A percentile compares a stretch with the other conserved stretches of the same genome.
Evolutionary conservation across 2,113 vertebrate species (phyloP).

Genomic region (Ailuropoda melanoleuca): DNA sequence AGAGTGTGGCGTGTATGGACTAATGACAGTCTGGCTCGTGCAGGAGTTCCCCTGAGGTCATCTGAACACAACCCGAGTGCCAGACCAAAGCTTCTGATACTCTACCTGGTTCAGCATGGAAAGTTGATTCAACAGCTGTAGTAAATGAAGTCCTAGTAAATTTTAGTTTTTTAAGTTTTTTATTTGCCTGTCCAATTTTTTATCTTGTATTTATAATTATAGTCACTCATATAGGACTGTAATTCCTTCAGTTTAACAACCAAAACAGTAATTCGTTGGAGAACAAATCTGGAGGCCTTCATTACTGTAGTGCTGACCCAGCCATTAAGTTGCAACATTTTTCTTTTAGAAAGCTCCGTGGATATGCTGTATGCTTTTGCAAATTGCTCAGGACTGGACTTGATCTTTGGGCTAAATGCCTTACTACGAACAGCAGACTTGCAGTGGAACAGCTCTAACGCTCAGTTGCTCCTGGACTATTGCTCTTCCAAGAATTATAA

Average conservation of each 20-base stretch:
- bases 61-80: background rate
- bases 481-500: slow-evolving; percentile 86
- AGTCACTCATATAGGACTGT: background rate
- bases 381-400: slow-evolving; percentile 89
- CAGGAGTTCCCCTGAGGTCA: background rate
- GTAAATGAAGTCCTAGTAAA: background rate
- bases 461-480: slow-evolving; percentile 88
- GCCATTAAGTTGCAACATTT: background rate
- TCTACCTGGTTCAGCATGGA: background rate
- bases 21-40: background rate
- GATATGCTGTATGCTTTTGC: slow-evolving; percentile 92
- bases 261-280: background rate
- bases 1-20: background rate
- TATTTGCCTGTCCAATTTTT: background rate
- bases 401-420: slow-evolving; percentile 96
- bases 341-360: slow-evolving; percentile 85
- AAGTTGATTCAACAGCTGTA: background rate
- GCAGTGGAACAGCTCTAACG: slow-evolving; percentile 93
- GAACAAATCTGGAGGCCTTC: background rate
- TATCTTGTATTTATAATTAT: background rate
- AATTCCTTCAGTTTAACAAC: background rate
- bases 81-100: background rate
- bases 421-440: slow-evolving; percentile 87
- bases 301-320: background rate
- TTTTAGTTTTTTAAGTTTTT: background rate